These are phyloP conservation scores for Philonicus albiceps DNA, from an alignment of 2,888 invertebrate genomes.

Conservation along the genomic window DNA sequence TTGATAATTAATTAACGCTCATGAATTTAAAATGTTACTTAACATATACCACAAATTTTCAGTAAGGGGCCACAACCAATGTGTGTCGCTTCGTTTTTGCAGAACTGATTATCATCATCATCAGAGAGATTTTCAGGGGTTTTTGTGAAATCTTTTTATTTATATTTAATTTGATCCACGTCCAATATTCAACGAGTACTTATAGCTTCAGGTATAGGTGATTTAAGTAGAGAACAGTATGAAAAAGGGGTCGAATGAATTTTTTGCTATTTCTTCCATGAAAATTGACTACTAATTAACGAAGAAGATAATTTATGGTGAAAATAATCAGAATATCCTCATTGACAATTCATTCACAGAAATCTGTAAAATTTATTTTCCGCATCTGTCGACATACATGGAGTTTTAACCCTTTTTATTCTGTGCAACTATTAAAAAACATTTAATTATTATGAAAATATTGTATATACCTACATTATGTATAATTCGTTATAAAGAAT, in stretches of 20 bases:
- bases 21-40: slow-evolving; percentile 18
- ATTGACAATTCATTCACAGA: not conserved
- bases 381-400: not conserved
- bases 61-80: not conserved
- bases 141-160: not conserved
- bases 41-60: slow-evolving; percentile 2
- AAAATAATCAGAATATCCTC: not conserved
- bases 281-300: not conserved
- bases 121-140: not conserved
- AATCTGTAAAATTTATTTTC: not conserved
- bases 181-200: not conserved
- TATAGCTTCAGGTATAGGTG: not conserved
- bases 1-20: slow-evolving; percentile 26
- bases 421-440: not conserved
- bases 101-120: not conserved
- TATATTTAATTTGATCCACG: not conserved
- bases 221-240: not conserved
- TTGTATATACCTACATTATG: not conserved
- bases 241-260: not conserved
- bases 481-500: not conserved
- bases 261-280: not conserved
- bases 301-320: not conserved
- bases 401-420: not conserved
- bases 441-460: not conserved
- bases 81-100: not conserved